Evolutionary conservation across 2,113 vertebrate species (phyloP).

Genomic region (Rhinopomastus cyanomelas): DNA sequence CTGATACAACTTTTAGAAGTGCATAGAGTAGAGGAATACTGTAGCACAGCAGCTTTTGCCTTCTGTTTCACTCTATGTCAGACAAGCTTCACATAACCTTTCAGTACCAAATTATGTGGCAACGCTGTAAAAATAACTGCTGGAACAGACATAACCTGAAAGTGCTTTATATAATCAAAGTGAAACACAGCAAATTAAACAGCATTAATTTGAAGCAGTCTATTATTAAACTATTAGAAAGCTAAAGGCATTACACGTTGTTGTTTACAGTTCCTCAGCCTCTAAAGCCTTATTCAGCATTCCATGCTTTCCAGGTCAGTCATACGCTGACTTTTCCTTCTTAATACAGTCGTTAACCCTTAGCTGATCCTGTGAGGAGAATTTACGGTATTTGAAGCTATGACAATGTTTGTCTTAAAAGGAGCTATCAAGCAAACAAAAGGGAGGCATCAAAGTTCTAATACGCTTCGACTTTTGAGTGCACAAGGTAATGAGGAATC

Average conservation of each 20-base stretch:
- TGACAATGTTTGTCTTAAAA: neutral
- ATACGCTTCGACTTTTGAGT: neutral
- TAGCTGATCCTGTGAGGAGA: neutral
- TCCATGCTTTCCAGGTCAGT: conserved; percentile 24
- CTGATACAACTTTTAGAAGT: conserved; percentile 23
- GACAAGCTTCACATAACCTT: neutral
- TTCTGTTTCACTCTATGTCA: neutral
- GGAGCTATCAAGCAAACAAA: neutral
- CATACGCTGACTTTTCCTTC: neutral
- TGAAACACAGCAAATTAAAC: conserved; percentile 36
- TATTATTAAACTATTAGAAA: conserved; percentile 38
- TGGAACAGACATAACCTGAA: neutral
- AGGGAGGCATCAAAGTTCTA: neutral
- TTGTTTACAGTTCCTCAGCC: neutral
- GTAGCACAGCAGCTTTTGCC: neutral
- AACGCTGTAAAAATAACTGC: neutral
- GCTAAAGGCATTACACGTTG: neutral
- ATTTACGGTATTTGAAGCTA: neutral
- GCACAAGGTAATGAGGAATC: neutral
- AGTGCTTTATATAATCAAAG: neutral
- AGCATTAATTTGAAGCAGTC: neutral
- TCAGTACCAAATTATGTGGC: neutral
- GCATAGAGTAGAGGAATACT: neutral
- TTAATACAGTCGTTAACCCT: neutral
- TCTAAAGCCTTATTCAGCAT: neutral